Percentiles rank a stretch among this genome's conserved stretches.
Evolutionary conservation across 2,888 invertebrate genomes (phyloP).

Genomic region (Dicranocentrus wangi): DNA sequence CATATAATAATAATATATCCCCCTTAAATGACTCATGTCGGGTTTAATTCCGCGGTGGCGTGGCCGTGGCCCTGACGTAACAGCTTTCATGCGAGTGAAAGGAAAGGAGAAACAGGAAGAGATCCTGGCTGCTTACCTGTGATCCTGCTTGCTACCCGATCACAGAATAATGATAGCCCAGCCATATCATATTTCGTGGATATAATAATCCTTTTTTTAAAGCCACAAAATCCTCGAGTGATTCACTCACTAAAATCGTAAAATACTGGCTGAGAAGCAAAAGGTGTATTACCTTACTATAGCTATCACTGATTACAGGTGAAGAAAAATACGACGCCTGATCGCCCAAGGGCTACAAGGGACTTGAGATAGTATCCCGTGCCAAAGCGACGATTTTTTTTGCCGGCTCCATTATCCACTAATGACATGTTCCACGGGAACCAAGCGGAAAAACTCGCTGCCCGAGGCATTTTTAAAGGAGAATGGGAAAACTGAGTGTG

Average conservation of each 20-base stretch:
- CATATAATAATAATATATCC: too few relatives aligned
- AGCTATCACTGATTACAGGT: conserved; percentile 42
- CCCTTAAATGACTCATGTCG: conserved; percentile 58
- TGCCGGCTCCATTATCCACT: conserved; percentile 53
- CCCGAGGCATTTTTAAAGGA: not conserved
- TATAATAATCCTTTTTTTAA: conserved; percentile 9
- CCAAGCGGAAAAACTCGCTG: not conserved
- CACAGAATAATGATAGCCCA: conserved; percentile 38
- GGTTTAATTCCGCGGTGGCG: too few relatives aligned
- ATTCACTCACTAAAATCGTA: not conserved
- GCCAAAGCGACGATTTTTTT: conserved; percentile 57
- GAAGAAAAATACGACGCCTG: conserved; percentile 48
- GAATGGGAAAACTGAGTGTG: too few relatives aligned
- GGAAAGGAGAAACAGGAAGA: conserved; percentile 47
- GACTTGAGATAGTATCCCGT: conserved; percentile 43
- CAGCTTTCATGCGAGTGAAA: too few relatives aligned
- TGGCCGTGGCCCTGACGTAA: too few relatives aligned
- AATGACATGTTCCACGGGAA: conserved; percentile 53
- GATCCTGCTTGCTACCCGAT: conserved; percentile 11
- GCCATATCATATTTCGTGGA: conserved; percentile 1
- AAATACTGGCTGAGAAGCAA: not conserved
- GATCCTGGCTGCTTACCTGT: conserved; percentile 19
- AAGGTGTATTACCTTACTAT: conserved; percentile 9
- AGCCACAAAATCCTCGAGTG: not conserved
- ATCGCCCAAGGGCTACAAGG: conserved; percentile 47